These are phyloP conservation scores for Lomographa bimaculata DNA, from an alignment of 2,888 invertebrate genomes.

Conservation along the genomic window DNA sequence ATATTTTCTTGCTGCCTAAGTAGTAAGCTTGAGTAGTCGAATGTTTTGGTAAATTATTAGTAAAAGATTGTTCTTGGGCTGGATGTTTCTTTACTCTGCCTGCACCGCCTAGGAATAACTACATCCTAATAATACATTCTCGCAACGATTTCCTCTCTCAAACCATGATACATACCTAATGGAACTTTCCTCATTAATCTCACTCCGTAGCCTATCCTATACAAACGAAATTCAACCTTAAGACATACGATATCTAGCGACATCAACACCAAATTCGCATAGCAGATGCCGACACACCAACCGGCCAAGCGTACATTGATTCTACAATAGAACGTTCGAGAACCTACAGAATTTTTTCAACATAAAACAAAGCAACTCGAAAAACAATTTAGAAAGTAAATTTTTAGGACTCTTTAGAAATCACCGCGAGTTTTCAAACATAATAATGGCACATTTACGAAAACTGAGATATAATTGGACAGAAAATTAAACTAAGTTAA, in stretches of 20 bases:
- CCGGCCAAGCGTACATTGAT: constrained; percentile 77
- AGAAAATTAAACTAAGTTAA: constrained; percentile 45
- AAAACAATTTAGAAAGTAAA: constrained; percentile 38
- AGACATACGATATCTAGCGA: constrained; percentile 32
- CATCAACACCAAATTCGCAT: constrained; percentile 31
- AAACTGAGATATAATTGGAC: constrained; percentile 35
- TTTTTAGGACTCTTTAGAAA: constrained; percentile 61
- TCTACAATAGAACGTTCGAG: constrained; percentile 78
- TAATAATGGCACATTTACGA: constrained; percentile 68
- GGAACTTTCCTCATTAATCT: constrained; percentile 20
- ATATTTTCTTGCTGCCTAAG: too few species aligned
- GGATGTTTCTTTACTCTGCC: too few species aligned
- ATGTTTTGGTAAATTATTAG: too few species aligned
- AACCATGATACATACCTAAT: constrained; percentile 17
- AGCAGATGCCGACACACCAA: constrained; percentile 47
- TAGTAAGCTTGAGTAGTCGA: too few species aligned
- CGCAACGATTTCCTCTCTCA: not conserved
- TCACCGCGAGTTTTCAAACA: constrained; percentile 51
- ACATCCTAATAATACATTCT: not conserved
- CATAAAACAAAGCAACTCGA: constrained; percentile 42
- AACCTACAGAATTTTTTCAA: constrained; percentile 65
- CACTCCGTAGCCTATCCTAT: constrained; percentile 34
- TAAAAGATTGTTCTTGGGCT: too few species aligned
- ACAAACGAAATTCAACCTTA: constrained; percentile 34
- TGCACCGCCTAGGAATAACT: too few species aligned